Percentiles rank a stretch among this genome's conserved stretches.
Conservation (phyloP, 1,140 invertebrate species). For the Diabrotica virgifera region DNA sequence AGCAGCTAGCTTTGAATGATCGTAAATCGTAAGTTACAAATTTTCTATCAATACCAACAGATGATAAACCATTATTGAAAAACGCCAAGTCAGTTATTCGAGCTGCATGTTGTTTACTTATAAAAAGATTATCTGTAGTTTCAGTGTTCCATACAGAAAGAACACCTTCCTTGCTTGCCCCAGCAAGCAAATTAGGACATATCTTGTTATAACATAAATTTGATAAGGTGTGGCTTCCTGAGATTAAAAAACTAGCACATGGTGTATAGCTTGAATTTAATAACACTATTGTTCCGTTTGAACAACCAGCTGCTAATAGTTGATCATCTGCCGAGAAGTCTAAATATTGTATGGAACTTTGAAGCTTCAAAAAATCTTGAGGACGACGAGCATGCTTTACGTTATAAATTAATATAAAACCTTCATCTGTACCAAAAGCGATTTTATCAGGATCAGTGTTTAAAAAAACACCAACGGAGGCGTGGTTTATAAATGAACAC, state of each 20-base stretch:
- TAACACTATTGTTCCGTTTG: constrained; percentile 33
- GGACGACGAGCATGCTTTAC: constrained; percentile 12
- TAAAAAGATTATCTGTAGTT: constrained; percentile 24
- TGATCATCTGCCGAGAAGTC: constrained; percentile 31
- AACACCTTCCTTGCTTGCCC: constrained; percentile 30
- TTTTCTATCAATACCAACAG: constrained; percentile 31
- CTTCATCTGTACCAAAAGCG: constrained; percentile 30
- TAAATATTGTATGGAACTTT: constrained; percentile 28
- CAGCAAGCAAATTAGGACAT: constrained; percentile 27
- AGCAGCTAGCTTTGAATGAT: constrained; percentile 18
- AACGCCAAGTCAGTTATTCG: constrained; percentile 34
- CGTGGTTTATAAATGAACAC: constrained; percentile 10
- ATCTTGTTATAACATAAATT: constrained; percentile 29
- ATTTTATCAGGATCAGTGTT: constrained; percentile 24
- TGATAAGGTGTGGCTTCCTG: constrained; percentile 28
- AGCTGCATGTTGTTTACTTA: constrained; percentile 21
- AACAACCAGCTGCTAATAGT: constrained; percentile 32
- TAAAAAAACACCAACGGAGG: constrained; percentile 28
- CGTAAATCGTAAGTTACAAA: constrained; percentile 33
- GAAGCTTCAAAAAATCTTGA: constrained; percentile 25
- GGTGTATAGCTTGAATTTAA: constrained; percentile 26
- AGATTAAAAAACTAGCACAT: constrained; percentile 32
- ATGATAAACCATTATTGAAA: constrained; percentile 28
- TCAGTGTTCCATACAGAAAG: constrained; percentile 35
- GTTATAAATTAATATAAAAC: constrained; percentile 29